A percentile compares a stretch with the other conserved stretches of the same genome.
Evolutionary conservation across 2,888 invertebrate species (phyloP).

Genomic region (Miltochrista miniata): DNA sequence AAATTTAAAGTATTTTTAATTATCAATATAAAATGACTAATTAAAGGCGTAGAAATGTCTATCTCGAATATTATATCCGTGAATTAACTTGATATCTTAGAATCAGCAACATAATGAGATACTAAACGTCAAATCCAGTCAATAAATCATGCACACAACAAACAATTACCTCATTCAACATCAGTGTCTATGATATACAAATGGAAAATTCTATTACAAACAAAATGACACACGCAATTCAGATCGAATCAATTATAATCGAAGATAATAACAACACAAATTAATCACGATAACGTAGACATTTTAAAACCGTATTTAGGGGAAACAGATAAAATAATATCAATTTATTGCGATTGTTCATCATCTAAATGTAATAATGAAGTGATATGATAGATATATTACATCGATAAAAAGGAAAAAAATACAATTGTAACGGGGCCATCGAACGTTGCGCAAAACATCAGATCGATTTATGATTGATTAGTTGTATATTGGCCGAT

Average conservation of each 20-base stretch:
- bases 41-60: neutral
- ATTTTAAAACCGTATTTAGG: conserved; percentile 51
- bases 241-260: conserved; percentile 30
- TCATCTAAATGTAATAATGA: conserved; percentile 45
- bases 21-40: neutral
- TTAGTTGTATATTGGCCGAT: conserved; percentile 52
- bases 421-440: conserved; percentile 54
- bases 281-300: conserved; percentile 46
- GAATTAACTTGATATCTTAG: neutral
- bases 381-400: conserved; percentile 50
- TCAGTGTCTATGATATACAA: conserved; percentile 11
- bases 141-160: conserved; percentile 14
- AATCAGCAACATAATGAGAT: conserved; percentile 1
- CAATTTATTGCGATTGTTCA: conserved; percentile 51
- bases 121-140: conserved; percentile 5
- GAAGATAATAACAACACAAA: conserved; percentile 37
- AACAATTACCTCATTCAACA: conserved; percentile 6
- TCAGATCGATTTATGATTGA: conserved; percentile 69
- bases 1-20: neutral
- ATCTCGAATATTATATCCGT: neutral
- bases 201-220: conserved; percentile 31
- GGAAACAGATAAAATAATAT: conserved; percentile 42
- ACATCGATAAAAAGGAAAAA: conserved; percentile 45
- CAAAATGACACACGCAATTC: conserved; percentile 23
- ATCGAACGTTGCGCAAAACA: conserved; percentile 62